phyloP scores from a whole-genome alignment of 35 echinoderm and acorn worm species.

The Anneissia japonica region DNA sequence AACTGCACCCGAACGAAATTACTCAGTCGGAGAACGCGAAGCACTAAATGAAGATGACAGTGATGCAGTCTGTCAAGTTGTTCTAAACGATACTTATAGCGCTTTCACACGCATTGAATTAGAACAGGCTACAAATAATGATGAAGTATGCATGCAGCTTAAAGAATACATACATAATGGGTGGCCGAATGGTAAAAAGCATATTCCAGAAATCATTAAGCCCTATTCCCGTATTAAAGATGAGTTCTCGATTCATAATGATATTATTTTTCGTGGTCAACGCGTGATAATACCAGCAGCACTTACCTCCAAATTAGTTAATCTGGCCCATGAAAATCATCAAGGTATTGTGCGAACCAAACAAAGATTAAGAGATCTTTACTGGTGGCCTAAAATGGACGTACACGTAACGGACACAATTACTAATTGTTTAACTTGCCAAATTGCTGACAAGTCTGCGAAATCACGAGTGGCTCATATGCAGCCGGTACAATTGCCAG shows the following conservation, averaged over 20 bases:
- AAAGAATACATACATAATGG: constrained; percentile 8
- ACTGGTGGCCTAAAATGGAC: constrained; percentile 70
- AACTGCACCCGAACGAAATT: constrained; percentile 37
- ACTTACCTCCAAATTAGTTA: constrained; percentile 5
- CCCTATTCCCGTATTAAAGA: constrained; percentile 26
- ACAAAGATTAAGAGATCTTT: constrained; percentile 39
- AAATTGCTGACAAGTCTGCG: constrained; percentile 39
- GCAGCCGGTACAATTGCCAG: constrained; percentile 28
- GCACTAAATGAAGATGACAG: constrained; percentile 35
- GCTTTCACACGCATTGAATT: constrained; percentile 5
- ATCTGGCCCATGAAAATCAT: constrained; percentile 42
- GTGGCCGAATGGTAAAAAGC: constrained; percentile 37
- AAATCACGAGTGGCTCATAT: constrained; percentile 18
- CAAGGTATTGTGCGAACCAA: constrained; percentile 58
- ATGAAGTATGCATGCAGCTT: constrained; percentile 34
- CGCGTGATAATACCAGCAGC: constrained; percentile 26
- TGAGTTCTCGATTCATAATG: constrained; percentile 34
- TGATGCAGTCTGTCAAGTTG: constrained; percentile 22
- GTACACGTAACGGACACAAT: constrained; percentile 20
- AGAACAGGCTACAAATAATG: constrained; percentile 20
- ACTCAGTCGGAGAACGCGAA: constrained; percentile 42
- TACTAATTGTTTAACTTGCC: constrained; percentile 19
- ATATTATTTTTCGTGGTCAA: constrained; percentile 19
- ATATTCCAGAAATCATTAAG: not conserved
- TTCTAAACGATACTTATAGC: not conserved